These are phyloP conservation scores for Lota lota DNA, from an alignment of 2,113 vertebrate genomes.

Conservation along the genomic window DNA sequence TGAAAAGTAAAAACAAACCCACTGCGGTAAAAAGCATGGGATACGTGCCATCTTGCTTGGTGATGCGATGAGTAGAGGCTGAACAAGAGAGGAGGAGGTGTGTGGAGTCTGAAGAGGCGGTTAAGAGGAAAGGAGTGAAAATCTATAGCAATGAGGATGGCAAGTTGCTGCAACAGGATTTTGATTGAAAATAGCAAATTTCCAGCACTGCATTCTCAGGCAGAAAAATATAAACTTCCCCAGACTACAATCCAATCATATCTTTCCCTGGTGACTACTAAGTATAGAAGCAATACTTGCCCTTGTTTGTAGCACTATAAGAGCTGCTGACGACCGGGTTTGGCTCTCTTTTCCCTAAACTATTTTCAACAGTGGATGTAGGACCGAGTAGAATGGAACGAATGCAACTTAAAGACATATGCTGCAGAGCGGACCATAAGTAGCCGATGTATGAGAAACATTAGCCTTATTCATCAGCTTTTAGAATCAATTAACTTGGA, in stretches of 20 bases:
- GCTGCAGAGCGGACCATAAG: constrained; percentile 55
- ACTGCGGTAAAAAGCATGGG: constrained; percentile 10
- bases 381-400: constrained; percentile 52
- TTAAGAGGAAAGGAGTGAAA: constrained; percentile 30
- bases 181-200: constrained; percentile 68
- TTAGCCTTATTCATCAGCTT: constrained; percentile 81
- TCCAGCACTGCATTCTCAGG: constrained; percentile 57
- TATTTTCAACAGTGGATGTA: constrained; percentile 55
- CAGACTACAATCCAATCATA: constrained; percentile 71
- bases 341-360: constrained; percentile 50
- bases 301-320: constrained; percentile 35
- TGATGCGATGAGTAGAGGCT: constrained; percentile 26
- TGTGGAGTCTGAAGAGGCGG: constrained; percentile 15
- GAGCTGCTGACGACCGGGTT: constrained; percentile 54
- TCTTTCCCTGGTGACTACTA: constrained; percentile 43
- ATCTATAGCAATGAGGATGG: constrained; percentile 40
- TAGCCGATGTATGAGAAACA: constrained; percentile 75
- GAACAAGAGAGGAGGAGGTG: constrained; percentile 18
- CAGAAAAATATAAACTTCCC: constrained; percentile 59
- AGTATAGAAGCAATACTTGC: constrained; percentile 26
- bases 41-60: constrained; percentile 21
- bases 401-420: constrained; percentile 38
- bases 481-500: constrained; percentile 95
- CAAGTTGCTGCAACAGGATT: constrained; percentile 47
- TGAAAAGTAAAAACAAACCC: constrained; percentile 15